A percentile compares a stretch with the other conserved stretches of the same genome.
Evolutionary conservation across 2,113 vertebrate species (phyloP).

Genomic region (Marmota flaviventris): DNA sequence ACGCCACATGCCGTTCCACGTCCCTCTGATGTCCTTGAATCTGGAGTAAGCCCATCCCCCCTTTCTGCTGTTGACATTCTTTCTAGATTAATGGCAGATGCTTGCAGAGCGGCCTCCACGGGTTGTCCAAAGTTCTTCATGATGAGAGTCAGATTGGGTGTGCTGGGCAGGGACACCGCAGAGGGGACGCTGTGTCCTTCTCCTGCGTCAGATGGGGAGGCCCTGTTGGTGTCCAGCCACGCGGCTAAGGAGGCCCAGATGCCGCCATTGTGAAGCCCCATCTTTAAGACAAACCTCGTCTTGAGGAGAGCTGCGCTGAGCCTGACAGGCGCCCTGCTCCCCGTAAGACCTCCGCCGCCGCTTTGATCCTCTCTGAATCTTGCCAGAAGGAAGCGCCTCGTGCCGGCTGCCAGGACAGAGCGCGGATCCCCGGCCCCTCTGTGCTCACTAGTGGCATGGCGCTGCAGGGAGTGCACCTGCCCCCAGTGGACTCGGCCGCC

Average conservation of each 20-base stretch:
- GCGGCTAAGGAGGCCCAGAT: not conserved
- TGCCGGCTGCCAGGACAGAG: no score
- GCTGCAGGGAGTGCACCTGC: not conserved
- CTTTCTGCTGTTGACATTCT: not conserved
- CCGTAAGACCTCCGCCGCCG: accelerated
- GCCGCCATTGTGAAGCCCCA: not conserved
- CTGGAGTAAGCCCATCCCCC: not conserved
- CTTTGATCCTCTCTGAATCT: not conserved
- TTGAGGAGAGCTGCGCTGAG: not conserved
- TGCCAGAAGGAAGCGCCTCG: not conserved
- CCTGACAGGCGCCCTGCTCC: no score
- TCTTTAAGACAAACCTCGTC: not conserved
- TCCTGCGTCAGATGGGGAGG: accelerated
- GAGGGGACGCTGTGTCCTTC: not conserved
- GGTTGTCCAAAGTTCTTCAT: not conserved
- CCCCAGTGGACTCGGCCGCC: not conserved
- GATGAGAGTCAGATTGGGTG: accelerated
- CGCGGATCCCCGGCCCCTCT: accelerated
- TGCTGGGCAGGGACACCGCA: not conserved
- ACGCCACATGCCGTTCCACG: accelerated
- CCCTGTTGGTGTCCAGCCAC: accelerated
- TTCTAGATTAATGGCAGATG: not conserved
- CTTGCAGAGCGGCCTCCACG: not conserved
- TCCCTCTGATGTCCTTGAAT: not conserved
- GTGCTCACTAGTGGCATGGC: not conserved